These are phyloP conservation scores for Dermatemys mawii DNA, from an alignment of 2,113 vertebrate genomes.

Conservation along the genomic window DNA sequence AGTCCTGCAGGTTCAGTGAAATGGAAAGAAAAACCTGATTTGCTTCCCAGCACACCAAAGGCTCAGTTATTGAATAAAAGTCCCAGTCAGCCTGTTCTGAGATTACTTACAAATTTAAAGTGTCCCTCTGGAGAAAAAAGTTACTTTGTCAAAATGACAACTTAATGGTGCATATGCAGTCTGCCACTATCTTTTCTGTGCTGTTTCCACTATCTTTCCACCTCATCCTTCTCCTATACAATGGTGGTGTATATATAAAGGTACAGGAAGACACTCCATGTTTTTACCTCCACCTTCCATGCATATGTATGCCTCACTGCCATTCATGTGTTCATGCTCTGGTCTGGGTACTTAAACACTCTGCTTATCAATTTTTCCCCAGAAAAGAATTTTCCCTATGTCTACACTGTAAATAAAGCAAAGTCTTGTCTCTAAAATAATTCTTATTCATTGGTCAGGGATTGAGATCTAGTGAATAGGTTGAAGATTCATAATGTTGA, in stretches of 20 bases:
- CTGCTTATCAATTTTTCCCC: not conserved
- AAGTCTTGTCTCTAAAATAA: not conserved
- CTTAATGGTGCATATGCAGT: not conserved
- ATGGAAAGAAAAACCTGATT: not conserved
- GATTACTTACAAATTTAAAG: not conserved
- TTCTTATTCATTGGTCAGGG: not conserved
- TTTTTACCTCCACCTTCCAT: not conserved
- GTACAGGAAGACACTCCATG: not conserved
- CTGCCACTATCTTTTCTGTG: not conserved
- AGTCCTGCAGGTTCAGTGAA: not conserved
- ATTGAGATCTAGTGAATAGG: not conserved
- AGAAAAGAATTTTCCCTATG: not conserved
- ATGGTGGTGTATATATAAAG: fast-evolving
- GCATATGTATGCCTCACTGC: not conserved
- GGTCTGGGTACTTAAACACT: not conserved
- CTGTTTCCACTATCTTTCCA: no score
- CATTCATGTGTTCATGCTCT: not conserved
- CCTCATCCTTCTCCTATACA: not conserved
- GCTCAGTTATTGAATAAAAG: conserved; percentile 9
- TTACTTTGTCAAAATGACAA: conserved; percentile 14
- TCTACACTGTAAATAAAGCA: not conserved
- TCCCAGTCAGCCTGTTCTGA: not conserved
- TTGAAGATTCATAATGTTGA: not conserved
- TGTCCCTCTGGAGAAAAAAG: not conserved
- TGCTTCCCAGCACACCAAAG: not conserved